Conservation (phyloP, 2,888 invertebrate species). For the Troilus luridus region DNA sequence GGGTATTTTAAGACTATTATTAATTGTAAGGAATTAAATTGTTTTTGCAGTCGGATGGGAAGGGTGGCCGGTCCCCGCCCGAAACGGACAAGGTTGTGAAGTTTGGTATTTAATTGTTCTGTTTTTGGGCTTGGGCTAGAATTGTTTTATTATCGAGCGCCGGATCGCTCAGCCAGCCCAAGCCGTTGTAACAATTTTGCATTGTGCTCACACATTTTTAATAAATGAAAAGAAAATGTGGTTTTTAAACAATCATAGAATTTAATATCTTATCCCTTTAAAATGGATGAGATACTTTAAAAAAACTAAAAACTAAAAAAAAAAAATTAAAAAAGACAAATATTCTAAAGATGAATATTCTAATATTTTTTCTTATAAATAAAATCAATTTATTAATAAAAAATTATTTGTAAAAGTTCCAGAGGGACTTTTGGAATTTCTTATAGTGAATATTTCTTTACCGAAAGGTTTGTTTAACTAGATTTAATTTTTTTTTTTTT, state of each 20-base stretch:
- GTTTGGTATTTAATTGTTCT: slow-evolving; percentile 51
- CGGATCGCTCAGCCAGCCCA: slow-evolving; percentile 55
- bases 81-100: slow-evolving; percentile 47
- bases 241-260: slow-evolving; percentile 60
- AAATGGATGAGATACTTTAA: slow-evolving; percentile 55
- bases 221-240: slow-evolving; percentile 57
- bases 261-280: slow-evolving; percentile 57
- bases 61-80: slow-evolving; percentile 51
- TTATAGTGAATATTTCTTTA: slow-evolving; percentile 59
- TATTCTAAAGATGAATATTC: slow-evolving; percentile 64
- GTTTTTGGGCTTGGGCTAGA: slow-evolving; percentile 52
- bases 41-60: slow-evolving; percentile 53
- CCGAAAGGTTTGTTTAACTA: slow-evolving; percentile 54
- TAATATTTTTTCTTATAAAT: slow-evolving; percentile 63
- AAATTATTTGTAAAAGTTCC: slow-evolving; percentile 59
- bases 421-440: slow-evolving; percentile 58
- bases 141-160: slow-evolving; percentile 53
- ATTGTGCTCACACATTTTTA: slow-evolving; percentile 59
- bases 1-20: slow-evolving; percentile 62
- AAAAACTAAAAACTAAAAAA: slow-evolving; percentile 57
- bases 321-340: slow-evolving; percentile 60
- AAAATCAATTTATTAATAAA: slow-evolving; percentile 57
- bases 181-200: slow-evolving; percentile 56
- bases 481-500: slow-evolving; percentile 57
- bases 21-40: slow-evolving; percentile 57